phyloP scores from a whole-genome alignment of 2,888 invertebrate species.

The Aleiodes testaceus region DNA sequence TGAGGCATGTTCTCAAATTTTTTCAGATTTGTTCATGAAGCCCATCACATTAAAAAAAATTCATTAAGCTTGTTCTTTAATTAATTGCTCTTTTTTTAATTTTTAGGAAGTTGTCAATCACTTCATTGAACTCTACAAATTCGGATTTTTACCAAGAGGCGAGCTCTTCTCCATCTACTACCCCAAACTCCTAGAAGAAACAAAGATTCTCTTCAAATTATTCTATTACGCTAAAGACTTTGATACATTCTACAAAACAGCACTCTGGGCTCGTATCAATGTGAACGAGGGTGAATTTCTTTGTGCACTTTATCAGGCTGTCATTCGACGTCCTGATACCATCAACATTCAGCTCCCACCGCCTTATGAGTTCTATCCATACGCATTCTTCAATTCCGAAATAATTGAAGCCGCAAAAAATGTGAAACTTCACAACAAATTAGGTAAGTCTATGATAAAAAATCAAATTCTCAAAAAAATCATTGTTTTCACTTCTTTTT shows the following conservation, averaged over 20 bases:
- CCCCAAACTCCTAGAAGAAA: slow-evolving; percentile 61
- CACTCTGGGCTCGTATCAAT: slow-evolving; percentile 69
- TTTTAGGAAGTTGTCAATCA: slow-evolving; percentile 65
- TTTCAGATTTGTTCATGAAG: too few species aligned
- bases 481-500: too few species aligned
- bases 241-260: slow-evolving; percentile 70
- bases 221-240: slow-evolving; percentile 70
- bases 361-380: slow-evolving; percentile 81
- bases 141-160: slow-evolving; percentile 74
- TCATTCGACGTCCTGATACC: slow-evolving; percentile 77
- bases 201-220: slow-evolving; percentile 64
- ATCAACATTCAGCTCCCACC: slow-evolving; percentile 78
- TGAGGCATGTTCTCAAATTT: too few species aligned
- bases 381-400: slow-evolving; percentile 78
- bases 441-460: slow-evolving; percentile 51
- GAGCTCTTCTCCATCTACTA: slow-evolving; percentile 74
- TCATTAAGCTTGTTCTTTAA: not conserved
- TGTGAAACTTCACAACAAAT: slow-evolving; percentile 69
- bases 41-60: too few species aligned
- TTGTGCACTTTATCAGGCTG: slow-evolving; percentile 78
- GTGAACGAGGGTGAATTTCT: slow-evolving; percentile 75
- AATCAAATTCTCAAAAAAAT: not conserved
- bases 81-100: not conserved
- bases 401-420: slow-evolving; percentile 73
- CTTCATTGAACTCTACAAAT: slow-evolving; percentile 65